These are phyloP conservation scores for Sinotaia quadrata DNA, from an alignment of 2,888 invertebrate genomes.

Conservation along the genomic window DNA sequence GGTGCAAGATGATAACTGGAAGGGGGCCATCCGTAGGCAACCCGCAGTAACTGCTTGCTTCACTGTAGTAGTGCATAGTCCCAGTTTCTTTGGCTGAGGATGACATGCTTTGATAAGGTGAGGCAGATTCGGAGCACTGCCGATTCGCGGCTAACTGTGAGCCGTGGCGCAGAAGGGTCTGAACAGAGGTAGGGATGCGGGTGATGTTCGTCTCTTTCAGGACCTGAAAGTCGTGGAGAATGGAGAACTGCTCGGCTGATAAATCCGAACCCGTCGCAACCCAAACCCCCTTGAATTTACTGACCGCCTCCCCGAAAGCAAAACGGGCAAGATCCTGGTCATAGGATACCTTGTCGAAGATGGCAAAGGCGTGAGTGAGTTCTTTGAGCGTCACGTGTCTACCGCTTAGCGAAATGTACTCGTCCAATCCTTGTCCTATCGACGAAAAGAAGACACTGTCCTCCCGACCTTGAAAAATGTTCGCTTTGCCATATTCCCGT, in stretches of 20 bases:
- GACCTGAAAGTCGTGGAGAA: not conserved
- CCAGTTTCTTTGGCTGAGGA: not conserved
- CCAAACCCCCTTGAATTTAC: not conserved
- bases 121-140: not conserved
- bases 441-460: constrained; percentile 6
- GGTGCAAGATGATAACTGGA: constrained; percentile 20
- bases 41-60: constrained; percentile 9
- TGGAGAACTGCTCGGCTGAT: not conserved
- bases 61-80: not conserved
- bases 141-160: not conserved
- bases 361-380: constrained; percentile 4
- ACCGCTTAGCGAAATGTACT: no score
- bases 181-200: constrained; percentile 8
- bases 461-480: not conserved
- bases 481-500: constrained; percentile 1
- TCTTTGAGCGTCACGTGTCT: no score
- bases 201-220: constrained; percentile 3
- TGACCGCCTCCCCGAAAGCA: not conserved
- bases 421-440: no score
- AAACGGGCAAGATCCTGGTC: not conserved
- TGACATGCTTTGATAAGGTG: not conserved
- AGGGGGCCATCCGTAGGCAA: constrained; percentile 16
- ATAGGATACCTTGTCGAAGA: constrained; percentile 5
- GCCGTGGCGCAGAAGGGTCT: constrained; percentile 9
- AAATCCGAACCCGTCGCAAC: not conserved